A percentile compares a stretch with the other conserved stretches of the same genome.
These are phyloP conservation scores for Drosophila anomalata DNA, from an alignment of 2,888 invertebrate genomes.

Conservation along the genomic window DNA sequence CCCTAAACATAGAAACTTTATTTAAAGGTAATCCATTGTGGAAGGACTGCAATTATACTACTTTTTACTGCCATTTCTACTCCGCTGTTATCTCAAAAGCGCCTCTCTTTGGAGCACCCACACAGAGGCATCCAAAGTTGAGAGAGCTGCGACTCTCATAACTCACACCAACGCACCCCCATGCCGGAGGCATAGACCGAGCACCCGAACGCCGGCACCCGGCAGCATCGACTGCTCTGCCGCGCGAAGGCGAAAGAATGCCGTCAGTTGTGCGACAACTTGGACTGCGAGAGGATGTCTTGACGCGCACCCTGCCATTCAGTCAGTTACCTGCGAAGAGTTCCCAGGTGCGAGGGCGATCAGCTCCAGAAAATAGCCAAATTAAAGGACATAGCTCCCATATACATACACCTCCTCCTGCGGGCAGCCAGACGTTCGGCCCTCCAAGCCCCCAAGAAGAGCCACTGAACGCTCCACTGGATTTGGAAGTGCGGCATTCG, in stretches of 20 bases:
- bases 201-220: conserved; percentile 38
- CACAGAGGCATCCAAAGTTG: conserved; percentile 5
- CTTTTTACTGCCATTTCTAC: conserved; percentile 3
- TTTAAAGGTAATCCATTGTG: neutral
- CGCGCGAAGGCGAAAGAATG: conserved; percentile 69
- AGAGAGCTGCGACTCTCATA: conserved; percentile 8
- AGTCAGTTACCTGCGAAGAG: conserved; percentile 13
- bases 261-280: conserved; percentile 87
- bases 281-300: conserved; percentile 85
- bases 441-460: neutral
- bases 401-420: neutral
- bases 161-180: conserved; percentile 55
- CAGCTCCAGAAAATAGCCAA: neutral
- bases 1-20: neutral
- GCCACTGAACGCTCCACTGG: conserved; percentile 22
- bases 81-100: neutral
- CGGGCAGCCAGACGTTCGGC: neutral
- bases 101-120: conserved; percentile 3
- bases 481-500: conserved; percentile 28
- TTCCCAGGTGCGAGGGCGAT: conserved; percentile 20
- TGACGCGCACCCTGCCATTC: conserved; percentile 83
- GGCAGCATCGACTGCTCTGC: conserved; percentile 34
- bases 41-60: conserved; percentile 5
- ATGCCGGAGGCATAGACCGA: conserved; percentile 36
- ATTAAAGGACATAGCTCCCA: conserved; percentile 2